phyloP scores from a whole-genome alignment of 2,113 vertebrate genomes.

The Ophthalmolycus amberensis region DNA sequence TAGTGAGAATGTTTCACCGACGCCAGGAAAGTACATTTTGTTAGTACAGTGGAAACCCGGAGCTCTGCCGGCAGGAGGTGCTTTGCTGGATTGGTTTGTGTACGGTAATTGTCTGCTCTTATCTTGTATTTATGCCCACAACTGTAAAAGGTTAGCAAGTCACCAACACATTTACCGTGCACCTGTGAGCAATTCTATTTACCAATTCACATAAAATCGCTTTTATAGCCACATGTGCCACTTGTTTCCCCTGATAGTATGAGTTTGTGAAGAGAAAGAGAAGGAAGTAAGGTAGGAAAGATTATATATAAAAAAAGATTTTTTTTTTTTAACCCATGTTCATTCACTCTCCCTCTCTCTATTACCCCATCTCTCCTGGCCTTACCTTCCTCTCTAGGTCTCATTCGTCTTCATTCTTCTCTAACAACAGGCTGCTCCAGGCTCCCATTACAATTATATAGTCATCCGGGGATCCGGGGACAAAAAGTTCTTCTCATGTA shows the following conservation, averaged over 20 bases:
- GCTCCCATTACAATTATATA: slow-evolving; percentile 72
- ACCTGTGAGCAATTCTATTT: slow-evolving; percentile 9
- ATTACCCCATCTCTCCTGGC: slow-evolving; percentile 29
- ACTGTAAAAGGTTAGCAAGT: slow-evolving; percentile 2
- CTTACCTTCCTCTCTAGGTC: slow-evolving; percentile 35
- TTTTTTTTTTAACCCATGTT: slow-evolving; percentile 22
- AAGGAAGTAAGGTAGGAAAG: neutral
- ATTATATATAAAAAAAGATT: neutral
- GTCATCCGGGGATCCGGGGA: slow-evolving; percentile 67
- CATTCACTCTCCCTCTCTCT: neutral
- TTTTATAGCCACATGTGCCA: neutral
- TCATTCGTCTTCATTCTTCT: slow-evolving; percentile 71
- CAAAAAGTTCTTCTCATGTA: slow-evolving; percentile 55
- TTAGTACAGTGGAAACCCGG: neutral
- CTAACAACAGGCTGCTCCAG: slow-evolving; percentile 55
- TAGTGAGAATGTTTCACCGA: neutral
- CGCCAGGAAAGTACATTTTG: neutral
- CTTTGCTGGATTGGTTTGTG: neutral
- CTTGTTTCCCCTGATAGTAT: neutral
- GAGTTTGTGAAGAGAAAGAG: neutral
- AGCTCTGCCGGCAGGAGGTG: neutral
- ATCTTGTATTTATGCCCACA: neutral
- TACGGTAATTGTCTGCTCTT: slow-evolving; percentile 12
- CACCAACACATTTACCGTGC: neutral
- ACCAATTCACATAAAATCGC: neutral